These are phyloP conservation scores for Probosciger aterrimus DNA, from an alignment of 2,113 vertebrate genomes.

Conservation along the genomic window DNA sequence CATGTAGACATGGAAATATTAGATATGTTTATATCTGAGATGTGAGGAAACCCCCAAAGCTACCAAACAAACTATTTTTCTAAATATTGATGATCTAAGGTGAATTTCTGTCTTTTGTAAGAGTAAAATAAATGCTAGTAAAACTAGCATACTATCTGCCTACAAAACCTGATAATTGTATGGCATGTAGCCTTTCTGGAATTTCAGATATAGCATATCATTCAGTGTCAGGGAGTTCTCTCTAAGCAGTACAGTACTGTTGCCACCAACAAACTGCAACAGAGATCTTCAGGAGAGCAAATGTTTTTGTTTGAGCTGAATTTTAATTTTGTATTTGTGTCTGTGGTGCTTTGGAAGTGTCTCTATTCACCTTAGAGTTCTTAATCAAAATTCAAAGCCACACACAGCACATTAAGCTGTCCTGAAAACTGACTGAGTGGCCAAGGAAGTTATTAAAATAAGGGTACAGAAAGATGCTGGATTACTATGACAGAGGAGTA, in stretches of 20 bases:
- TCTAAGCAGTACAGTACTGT: neutral
- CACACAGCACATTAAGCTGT: neutral
- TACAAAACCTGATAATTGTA: neutral
- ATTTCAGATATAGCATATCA: neutral
- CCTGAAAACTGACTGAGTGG: neutral
- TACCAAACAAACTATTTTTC: neutral
- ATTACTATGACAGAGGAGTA: neutral
- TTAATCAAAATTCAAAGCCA: neutral
- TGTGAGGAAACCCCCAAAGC: neutral
- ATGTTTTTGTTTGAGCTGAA: neutral
- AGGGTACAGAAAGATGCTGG: neutral
- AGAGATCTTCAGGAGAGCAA: neutral
- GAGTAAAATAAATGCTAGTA: neutral
- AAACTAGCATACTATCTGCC: neutral
- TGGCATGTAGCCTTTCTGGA: neutral
- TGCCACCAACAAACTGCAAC: neutral
- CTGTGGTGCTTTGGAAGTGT: neutral
- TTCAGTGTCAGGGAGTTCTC: neutral
- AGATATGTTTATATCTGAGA: neutral
- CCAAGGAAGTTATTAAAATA: neutral
- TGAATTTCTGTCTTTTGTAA: neutral
- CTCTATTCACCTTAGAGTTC: neutral
- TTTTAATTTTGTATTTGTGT: neutral
- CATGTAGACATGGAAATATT: neutral
- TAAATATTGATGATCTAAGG: neutral